phyloP scores from a whole-genome alignment of 1,140 invertebrate species.

The Drosophila murphyi region DNA sequence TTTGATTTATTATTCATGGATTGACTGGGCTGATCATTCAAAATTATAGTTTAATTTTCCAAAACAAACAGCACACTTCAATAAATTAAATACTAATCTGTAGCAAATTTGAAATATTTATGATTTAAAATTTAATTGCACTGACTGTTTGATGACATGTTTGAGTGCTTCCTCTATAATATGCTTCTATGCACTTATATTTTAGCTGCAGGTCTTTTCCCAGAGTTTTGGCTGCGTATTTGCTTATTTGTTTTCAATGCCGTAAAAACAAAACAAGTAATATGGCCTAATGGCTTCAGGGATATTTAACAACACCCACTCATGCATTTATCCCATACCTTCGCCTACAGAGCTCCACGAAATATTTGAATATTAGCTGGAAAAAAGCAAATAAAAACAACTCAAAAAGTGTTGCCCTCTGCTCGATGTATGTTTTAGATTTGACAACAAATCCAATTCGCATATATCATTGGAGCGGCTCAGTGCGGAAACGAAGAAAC shows the following conservation, averaged over 20 bases:
- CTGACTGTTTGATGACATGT: too few relatives aligned
- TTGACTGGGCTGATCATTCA: too few relatives aligned
- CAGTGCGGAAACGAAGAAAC: neutral
- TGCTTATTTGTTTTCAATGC: neutral
- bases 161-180: too few relatives aligned
- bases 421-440: neutral
- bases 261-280: neutral
- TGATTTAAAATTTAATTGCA: too few relatives aligned
- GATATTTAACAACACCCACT: neutral
- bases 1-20: too few relatives aligned
- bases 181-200: neutral
- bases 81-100: too few relatives aligned
- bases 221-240: too few relatives aligned
- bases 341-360: neutral
- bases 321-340: neutral
- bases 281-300: neutral
- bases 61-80: too few relatives aligned
- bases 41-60: too few relatives aligned
- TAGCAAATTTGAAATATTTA: too few relatives aligned
- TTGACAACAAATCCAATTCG: constrained; percentile 18
- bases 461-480: constrained; percentile 3
- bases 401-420: neutral
- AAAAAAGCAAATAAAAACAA: neutral
- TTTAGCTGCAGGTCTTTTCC: too few relatives aligned
- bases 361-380: constrained; percentile 3